These are phyloP conservation scores for Drosophila paracracens DNA, from an alignment of 2,888 invertebrate genomes.

Conservation along the genomic window DNA sequence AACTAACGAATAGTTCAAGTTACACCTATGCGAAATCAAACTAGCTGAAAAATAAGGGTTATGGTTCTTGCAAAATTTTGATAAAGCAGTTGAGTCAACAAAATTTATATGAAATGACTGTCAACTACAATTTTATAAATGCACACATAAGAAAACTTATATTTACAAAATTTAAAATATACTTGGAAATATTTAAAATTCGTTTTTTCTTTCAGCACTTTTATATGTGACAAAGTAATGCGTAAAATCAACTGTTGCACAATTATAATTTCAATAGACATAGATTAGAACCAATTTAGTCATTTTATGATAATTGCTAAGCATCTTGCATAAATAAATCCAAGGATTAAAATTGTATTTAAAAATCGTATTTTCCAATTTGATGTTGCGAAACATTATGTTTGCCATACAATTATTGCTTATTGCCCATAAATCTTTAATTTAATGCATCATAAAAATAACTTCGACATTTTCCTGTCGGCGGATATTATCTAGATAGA, in stretches of 20 bases:
- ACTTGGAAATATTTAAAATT: neutral
- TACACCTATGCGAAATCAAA: neutral
- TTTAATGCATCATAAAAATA: conserved; percentile 1
- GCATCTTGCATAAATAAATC: neutral
- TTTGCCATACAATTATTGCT: too few species aligned
- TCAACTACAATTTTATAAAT: neutral
- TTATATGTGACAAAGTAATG: neutral
- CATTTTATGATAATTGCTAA: neutral
- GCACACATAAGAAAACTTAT: neutral
- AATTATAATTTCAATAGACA: neutral
- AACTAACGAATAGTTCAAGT: conserved; percentile 21
- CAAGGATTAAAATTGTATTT: neutral
- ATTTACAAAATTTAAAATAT: neutral
- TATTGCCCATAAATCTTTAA: neutral
- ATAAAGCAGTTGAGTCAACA: conserved; percentile 1
- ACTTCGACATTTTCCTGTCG: neutral
- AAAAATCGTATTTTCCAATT: neutral
- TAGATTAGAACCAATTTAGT: neutral
- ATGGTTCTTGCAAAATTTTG: neutral
- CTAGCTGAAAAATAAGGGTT: conserved; percentile 4
- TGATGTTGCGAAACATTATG: neutral
- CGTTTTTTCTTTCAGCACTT: fast-evolving
- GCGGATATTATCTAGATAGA: neutral
- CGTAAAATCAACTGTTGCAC: neutral
- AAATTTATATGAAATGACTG: neutral